These are phyloP conservation scores for Brevimyrus niger DNA, from an alignment of 2,113 vertebrate species.

Conservation along the genomic window DNA sequence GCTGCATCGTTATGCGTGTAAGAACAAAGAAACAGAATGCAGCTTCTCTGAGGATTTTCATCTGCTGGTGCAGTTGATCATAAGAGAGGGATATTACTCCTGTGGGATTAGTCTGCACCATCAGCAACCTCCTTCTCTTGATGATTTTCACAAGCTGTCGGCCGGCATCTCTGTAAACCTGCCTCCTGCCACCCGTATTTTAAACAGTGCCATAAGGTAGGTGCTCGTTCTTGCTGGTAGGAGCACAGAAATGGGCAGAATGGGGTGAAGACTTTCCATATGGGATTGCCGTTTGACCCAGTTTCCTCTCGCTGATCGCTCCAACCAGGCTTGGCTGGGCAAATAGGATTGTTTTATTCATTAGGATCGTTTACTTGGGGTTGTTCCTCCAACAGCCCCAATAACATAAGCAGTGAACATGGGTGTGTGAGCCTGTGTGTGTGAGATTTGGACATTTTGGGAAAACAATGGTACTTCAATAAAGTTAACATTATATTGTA, in stretches of 20 bases:
- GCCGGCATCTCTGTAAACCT: not conserved
- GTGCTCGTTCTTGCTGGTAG: not conserved
- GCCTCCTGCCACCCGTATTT: not conserved
- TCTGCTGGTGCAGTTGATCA: not conserved
- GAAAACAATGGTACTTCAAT: not conserved
- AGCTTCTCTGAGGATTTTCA: not conserved
- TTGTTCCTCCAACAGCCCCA: not conserved
- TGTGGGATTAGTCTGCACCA: not conserved
- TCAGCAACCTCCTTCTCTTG: not conserved
- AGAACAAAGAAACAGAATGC: not conserved
- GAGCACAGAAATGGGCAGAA: not conserved
- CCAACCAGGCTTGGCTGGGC: constrained; percentile 2
- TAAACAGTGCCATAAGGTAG: not conserved
- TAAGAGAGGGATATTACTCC: not conserved
- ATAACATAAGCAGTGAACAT: not conserved
- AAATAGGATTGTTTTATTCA: constrained; percentile 2
- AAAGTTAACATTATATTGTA: not conserved
- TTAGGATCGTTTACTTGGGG: not conserved
- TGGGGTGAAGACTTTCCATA: constrained; percentile 31
- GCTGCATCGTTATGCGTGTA: not conserved
- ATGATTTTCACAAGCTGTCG: not conserved
- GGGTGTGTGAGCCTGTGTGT: not conserved
- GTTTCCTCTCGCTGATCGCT: constrained; percentile 29
- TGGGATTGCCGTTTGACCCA: constrained; percentile 54
- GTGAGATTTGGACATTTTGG: not conserved